These are phyloP conservation scores for Patella caerulea DNA, from an alignment of 2,888 invertebrate species.

Conservation along the genomic window DNA sequence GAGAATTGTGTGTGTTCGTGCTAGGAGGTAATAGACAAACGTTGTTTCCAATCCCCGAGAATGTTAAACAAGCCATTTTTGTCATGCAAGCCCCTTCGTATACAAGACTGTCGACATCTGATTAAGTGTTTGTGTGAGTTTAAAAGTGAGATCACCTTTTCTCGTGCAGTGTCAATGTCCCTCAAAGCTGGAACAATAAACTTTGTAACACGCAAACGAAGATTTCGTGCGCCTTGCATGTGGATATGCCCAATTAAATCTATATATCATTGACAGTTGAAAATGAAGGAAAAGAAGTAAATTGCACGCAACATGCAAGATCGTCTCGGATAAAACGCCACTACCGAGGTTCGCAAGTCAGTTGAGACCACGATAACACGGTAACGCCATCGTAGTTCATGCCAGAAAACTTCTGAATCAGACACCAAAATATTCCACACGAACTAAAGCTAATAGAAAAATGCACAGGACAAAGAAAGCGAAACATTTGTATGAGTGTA, in stretches of 20 bases:
- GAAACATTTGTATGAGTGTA: too few species aligned
- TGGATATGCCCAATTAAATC: conserved; percentile 50
- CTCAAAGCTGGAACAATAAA: conserved; percentile 22
- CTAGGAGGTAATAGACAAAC: conserved; percentile 9
- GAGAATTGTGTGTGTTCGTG: background rate
- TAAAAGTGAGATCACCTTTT: conserved; percentile 19
- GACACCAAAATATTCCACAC: too few species aligned
- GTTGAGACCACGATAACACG: background rate
- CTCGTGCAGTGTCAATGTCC: conserved; percentile 29
- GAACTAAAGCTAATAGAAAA: too few species aligned
- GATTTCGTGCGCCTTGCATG: conserved; percentile 35
- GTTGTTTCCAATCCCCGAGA: conserved; percentile 6
- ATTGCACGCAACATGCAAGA: conserved; percentile 56
- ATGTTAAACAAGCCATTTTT: conserved; percentile 9
- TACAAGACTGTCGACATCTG: conserved; percentile 4
- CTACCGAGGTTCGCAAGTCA: conserved; percentile 8
- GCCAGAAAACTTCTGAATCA: too few species aligned
- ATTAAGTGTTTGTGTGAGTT: conserved; percentile 15
- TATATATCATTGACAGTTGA: conserved; percentile 45
- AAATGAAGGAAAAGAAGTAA: conserved; percentile 41
- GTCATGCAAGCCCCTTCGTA: conserved; percentile 8
- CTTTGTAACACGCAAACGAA: conserved; percentile 33
- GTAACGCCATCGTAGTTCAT: background rate
- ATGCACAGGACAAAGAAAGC: too few species aligned
- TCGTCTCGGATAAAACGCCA: conserved; percentile 44